Conservation (phyloP, 2,113 vertebrate genomes). For the Caretta caretta region DNA sequence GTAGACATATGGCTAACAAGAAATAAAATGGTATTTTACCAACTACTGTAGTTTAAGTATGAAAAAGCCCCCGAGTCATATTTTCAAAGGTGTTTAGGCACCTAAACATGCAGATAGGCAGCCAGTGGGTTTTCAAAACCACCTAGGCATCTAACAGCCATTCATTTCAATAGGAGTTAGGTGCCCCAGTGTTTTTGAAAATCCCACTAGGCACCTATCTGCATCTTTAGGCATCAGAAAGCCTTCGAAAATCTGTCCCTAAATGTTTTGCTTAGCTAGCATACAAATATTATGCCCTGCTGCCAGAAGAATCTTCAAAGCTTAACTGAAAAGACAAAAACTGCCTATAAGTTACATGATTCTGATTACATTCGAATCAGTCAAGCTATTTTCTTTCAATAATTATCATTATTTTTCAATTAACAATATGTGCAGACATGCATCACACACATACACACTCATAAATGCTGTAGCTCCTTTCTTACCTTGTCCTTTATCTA, state of each 20-base stretch:
- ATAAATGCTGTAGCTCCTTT: not conserved
- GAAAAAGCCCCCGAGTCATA: not conserved
- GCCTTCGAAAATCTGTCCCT: not conserved
- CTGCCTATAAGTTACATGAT: not conserved
- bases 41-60: not conserved
- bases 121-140: conserved; percentile 21
- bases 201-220: not conserved
- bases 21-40: not conserved
- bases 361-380: not conserved
- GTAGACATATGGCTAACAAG: not conserved
- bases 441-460: not conserved
- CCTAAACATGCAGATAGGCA: conserved; percentile 3
- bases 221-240: not conserved
- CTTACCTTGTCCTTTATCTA: conserved; percentile 98
- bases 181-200: not conserved
- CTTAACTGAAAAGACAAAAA: conserved; percentile 13
- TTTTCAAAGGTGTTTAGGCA: not conserved
- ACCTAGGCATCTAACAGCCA: not conserved
- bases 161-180: not conserved
- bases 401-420: not conserved
- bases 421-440: not conserved
- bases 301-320: conserved; percentile 15
- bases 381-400: not conserved
- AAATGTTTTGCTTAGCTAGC: conserved; percentile 37
- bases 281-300: conserved; percentile 1